phyloP scores from a whole-genome alignment of 2,797 vertebrate genomes.

The Furcifer pardalis region DNA sequence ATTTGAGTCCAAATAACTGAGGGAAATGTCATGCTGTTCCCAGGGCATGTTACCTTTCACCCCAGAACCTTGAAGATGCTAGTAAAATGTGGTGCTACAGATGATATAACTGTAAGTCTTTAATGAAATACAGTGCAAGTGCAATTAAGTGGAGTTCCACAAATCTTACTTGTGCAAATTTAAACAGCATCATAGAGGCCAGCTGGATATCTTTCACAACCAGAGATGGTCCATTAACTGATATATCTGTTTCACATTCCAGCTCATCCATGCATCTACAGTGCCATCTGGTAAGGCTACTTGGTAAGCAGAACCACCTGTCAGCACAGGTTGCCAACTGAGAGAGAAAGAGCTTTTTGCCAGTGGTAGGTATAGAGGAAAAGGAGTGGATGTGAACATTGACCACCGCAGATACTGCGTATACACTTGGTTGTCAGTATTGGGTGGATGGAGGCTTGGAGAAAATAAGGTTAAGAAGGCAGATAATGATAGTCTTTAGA shows the following conservation, averaged over 20 bases:
- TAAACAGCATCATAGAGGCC: background rate
- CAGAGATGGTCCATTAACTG: background rate
- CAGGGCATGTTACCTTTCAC: background rate
- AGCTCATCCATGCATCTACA: background rate
- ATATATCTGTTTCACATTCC: background rate
- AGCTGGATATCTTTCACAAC: background rate
- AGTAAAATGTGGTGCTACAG: background rate
- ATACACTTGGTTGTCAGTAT: background rate
- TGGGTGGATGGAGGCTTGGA: background rate
- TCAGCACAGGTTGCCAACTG: background rate
- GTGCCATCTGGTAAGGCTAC: background rate
- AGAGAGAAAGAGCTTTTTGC: background rate
- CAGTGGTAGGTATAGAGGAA: background rate
- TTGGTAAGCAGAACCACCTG: background rate
- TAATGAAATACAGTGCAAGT: background rate
- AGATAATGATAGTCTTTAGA: background rate
- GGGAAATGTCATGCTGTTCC: slow-evolving; percentile 19
- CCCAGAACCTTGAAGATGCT: slow-evolving; percentile 4
- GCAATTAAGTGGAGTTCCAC: background rate
- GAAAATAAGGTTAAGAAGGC: background rate
- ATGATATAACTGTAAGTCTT: background rate
- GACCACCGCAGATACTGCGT: background rate
- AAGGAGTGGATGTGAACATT: background rate
- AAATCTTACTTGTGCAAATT: slow-evolving; percentile 17
- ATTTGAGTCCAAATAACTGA: slow-evolving; percentile 24